Conservation (phyloP, 1,140 invertebrate species). For the Magallana angulata region DNA sequence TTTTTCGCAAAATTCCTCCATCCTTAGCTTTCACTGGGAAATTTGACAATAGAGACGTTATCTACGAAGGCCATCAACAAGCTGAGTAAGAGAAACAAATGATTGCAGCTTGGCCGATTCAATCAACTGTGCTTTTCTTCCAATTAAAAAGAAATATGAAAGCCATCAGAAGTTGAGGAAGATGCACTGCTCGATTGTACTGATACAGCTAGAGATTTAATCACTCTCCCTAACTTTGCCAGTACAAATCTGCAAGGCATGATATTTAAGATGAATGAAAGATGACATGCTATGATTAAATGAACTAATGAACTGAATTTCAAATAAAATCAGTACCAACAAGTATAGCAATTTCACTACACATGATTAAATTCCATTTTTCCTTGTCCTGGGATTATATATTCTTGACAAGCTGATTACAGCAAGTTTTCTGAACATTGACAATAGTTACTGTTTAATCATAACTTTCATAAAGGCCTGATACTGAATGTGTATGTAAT, state of each 20-base stretch:
- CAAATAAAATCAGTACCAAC: background rate
- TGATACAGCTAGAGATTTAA: conserved; percentile 31
- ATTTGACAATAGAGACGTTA: conserved; percentile 14
- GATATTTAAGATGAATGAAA: conserved; percentile 24
- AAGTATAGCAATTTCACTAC: too few species aligned
- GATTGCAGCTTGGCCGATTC: background rate
- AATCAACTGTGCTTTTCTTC: conserved; percentile 9
- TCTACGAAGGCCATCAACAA: conserved; percentile 24
- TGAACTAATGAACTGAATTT: background rate
- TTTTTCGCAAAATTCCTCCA: background rate
- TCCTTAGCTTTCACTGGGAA: conserved; percentile 7
- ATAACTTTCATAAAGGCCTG: too few species aligned
- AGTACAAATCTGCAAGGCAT: conserved; percentile 33
- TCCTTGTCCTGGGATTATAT: too few species aligned
- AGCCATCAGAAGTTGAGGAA: conserved; percentile 15
- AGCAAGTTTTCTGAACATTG: too few species aligned
- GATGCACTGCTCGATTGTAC: conserved; percentile 35
- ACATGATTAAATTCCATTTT: too few species aligned
- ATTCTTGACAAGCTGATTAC: too few species aligned
- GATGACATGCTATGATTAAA: background rate
- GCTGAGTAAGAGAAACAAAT: background rate
- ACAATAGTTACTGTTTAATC: too few species aligned
- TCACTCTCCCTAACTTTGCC: conserved; percentile 10
- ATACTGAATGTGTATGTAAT: too few species aligned
- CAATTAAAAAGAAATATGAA: conserved; percentile 20